Conservation (phyloP, 2,113 vertebrate genomes). For the Myrmecophaga tridactyla region DNA sequence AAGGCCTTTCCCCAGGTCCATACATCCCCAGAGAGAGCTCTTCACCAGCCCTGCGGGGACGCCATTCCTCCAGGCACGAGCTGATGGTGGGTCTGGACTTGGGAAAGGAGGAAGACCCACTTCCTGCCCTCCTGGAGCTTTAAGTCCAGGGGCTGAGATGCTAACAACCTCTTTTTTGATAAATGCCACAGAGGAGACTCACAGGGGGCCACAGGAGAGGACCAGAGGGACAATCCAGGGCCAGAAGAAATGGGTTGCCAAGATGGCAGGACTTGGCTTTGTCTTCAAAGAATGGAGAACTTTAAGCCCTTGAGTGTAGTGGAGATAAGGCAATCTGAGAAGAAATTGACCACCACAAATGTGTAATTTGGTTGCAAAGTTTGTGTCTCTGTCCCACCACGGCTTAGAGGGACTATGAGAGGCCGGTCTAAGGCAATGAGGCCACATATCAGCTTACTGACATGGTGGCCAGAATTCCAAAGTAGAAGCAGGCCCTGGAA, state of each 20-base stretch:
- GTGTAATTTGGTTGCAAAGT: neutral
- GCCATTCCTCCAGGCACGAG: neutral
- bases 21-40: no score
- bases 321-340: neutral
- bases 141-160: neutral
- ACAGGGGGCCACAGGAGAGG: neutral
- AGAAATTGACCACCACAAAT: neutral
- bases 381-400: neutral
- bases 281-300: neutral
- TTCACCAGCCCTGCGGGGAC: neutral
- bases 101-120: neutral
- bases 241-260: neutral
- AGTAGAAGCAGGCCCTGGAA: neutral
- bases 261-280: neutral
- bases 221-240: neutral
- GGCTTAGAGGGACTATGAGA: neutral
- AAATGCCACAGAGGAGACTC: neutral
- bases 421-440: neutral
- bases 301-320: neutral
- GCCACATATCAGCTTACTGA: neutral
- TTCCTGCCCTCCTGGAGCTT: neutral
- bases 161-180: neutral
- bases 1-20: neutral
- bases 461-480: neutral
- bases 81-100: neutral